Evolutionary conservation across 2,888 invertebrate genomes (phyloP).

Genomic region (Ormyrus labotus): DNA sequence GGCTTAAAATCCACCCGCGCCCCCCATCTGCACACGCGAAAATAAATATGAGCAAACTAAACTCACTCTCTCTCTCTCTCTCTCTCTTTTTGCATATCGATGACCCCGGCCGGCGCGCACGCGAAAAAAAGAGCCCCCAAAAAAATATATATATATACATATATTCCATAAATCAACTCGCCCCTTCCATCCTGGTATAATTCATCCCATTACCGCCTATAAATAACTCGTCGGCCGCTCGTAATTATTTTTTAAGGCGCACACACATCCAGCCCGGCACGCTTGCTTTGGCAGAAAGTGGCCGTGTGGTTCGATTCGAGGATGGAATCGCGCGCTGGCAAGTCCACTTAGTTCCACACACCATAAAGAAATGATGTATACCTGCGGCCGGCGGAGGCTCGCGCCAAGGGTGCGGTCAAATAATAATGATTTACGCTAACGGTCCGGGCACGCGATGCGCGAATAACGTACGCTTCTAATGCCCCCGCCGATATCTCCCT

Average conservation of each 20-base stretch:
- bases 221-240: no score
- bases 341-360: neutral
- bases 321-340: neutral
- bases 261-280: no score
- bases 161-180: neutral
- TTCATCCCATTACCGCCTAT: neutral
- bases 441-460: constrained; percentile 56
- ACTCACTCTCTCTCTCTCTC: no score
- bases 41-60: no score
- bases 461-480: constrained; percentile 34
- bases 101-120: no score
- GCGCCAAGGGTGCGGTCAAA: constrained; percentile 63
- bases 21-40: no score
- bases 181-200: neutral
- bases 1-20: no score
- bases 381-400: constrained; percentile 40
- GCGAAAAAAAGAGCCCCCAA: no score
- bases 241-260: no score
- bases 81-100: no score
- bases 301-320: neutral
- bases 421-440: constrained; percentile 66
- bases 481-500: neutral
- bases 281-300: no score
- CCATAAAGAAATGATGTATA: constrained; percentile 62
- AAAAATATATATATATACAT: no score